Evolutionary conservation across 1,140 invertebrate species (phyloP).

Genomic region (Nasonia giraulti): DNA sequence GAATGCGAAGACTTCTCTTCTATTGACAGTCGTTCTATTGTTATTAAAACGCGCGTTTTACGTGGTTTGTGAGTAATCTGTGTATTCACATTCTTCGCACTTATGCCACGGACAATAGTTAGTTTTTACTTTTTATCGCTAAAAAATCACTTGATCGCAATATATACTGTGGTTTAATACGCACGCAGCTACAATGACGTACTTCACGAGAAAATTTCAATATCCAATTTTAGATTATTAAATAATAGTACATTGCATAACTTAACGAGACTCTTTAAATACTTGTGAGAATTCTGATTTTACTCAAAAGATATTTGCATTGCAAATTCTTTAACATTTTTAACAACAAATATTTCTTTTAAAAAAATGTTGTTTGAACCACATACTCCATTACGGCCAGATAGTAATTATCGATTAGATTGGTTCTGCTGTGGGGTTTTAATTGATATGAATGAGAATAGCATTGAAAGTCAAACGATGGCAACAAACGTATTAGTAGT

Average conservation of each 20-base stretch:
- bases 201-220: background rate
- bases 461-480: background rate
- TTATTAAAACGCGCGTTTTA: background rate
- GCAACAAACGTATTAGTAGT: background rate
- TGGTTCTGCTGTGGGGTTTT: background rate
- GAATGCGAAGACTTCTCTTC: background rate
- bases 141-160: background rate
- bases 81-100: background rate
- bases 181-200: background rate
- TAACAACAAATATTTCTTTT: too few species aligned
- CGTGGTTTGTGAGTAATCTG: too few species aligned
- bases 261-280: background rate
- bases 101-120: background rate
- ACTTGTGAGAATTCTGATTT: background rate
- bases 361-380: background rate
- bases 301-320: background rate
- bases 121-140: background rate
- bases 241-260: background rate
- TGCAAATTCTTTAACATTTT: too few species aligned
- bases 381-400: background rate
- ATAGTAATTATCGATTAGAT: background rate
- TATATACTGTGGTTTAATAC: background rate
- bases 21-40: background rate
- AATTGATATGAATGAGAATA: background rate
- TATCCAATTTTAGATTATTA: background rate